Evolutionary conservation across 1,140 invertebrate genomes (phyloP).

Genomic region (Drosophila pallidifrons): DNA sequence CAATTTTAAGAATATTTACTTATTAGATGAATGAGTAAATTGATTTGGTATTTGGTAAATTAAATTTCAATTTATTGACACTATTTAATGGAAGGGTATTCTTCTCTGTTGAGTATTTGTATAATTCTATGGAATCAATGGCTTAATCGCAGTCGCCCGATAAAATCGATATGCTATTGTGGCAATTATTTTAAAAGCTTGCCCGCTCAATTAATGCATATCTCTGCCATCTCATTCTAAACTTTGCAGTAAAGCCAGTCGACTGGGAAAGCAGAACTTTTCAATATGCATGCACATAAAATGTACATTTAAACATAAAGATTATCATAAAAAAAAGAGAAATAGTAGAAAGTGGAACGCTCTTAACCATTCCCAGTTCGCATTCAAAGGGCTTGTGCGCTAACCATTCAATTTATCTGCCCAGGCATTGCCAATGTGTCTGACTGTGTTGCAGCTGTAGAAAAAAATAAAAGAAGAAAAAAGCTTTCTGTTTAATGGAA

Average conservation of each 20-base stretch:
- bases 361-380: neutral
- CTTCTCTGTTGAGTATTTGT: too few relatives aligned
- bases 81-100: too few relatives aligned
- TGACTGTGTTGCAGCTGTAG: conserved; percentile 45
- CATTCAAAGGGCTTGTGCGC: conserved; percentile 23
- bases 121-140: too few relatives aligned
- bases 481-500: conserved; percentile 83
- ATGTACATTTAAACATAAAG: conserved; percentile 71
- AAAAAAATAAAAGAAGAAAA: conserved; percentile 28
- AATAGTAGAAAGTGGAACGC: neutral
- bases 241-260: conserved; percentile 57
- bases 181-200: conserved; percentile 77
- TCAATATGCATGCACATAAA: conserved; percentile 46
- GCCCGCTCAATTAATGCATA: conserved; percentile 59
- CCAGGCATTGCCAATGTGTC: conserved; percentile 43
- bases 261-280: conserved; percentile 47
- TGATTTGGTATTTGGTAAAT: too few relatives aligned
- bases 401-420: conserved; percentile 63
- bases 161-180: neutral
- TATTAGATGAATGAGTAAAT: too few relatives aligned
- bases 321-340: conserved; percentile 71
- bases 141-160: too few relatives aligned
- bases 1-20: too few relatives aligned
- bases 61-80: too few relatives aligned
- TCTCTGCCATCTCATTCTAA: conserved; percentile 32